Conservation (phyloP, 2,113 vertebrate genomes). For the Dicerorhinus sumatrensis region DNA sequence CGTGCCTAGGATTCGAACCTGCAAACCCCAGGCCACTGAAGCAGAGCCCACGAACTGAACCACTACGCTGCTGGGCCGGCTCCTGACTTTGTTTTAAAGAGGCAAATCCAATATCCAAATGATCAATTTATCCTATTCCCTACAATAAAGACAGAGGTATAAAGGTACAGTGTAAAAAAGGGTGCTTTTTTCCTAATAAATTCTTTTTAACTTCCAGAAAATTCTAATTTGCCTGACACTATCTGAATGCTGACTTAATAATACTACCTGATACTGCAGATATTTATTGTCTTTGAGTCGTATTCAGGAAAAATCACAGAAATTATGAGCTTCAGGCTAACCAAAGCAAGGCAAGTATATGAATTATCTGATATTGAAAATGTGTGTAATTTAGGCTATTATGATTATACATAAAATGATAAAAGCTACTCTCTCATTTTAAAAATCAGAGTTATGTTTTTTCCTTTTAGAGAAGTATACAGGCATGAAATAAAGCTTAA, state of each 20-base stretch:
- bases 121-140: background rate
- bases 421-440: conserved; percentile 50
- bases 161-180: background rate
- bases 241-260: conserved; percentile 52
- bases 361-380: conserved; percentile 65
- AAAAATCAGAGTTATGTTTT: background rate
- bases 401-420: conserved; percentile 54
- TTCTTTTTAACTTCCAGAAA: conserved; percentile 22
- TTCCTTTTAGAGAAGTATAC: background rate
- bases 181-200: background rate
- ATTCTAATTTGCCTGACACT: conserved; percentile 40
- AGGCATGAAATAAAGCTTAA: background rate
- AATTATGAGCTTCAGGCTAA: conserved; percentile 65
- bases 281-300: conserved; percentile 63
- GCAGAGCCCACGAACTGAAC: no score
- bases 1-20: no score
- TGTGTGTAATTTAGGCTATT: conserved; percentile 53
- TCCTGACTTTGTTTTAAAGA: background rate
- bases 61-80: no score
- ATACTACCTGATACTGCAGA: conserved; percentile 25
- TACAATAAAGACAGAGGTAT: background rate
- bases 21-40: no score
- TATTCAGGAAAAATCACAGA: conserved; percentile 53
- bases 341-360: conserved; percentile 58
- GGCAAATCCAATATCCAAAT: background rate